Conservation (phyloP, 2,797 vertebrate species). For the Pitangus sulphuratus region DNA sequence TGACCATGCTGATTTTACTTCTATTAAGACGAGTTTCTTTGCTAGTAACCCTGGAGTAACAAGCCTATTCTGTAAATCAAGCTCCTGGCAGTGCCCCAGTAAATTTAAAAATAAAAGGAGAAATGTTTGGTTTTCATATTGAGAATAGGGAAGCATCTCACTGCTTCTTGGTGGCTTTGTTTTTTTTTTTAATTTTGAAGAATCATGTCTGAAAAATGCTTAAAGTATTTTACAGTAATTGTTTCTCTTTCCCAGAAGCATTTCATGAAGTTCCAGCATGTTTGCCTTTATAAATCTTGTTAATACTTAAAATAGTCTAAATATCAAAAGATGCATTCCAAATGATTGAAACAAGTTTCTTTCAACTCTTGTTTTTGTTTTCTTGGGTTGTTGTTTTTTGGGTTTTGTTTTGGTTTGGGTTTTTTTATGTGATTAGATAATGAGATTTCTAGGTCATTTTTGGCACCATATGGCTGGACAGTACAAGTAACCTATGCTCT, state of each 20-base stretch:
- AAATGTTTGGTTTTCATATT: not conserved
- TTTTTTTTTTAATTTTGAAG: not conserved
- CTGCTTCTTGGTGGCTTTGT: not conserved
- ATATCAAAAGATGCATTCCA: not conserved
- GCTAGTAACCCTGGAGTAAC: not conserved
- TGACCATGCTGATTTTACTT: not conserved
- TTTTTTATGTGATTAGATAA: not conserved
- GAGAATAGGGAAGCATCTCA: not conserved
- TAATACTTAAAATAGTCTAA: not conserved
- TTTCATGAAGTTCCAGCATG: not conserved
- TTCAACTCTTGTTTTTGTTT: not conserved
- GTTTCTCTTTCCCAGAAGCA: not conserved
- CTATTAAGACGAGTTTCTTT: slow-evolving; percentile 27
- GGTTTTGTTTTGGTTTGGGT: not conserved
- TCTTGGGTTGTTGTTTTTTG: not conserved
- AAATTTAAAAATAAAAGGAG: not conserved
- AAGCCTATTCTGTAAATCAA: not conserved
- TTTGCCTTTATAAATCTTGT: not conserved
- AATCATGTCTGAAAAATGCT: not conserved
- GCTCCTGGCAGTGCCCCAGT: not conserved
- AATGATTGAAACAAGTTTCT: not conserved
- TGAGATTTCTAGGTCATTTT: not conserved
- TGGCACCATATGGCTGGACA: not conserved
- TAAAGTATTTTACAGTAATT: not conserved
- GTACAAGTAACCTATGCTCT: not conserved